Conservation (phyloP, 2,888 invertebrate genomes). For the Eledone cirrhosa region DNA sequence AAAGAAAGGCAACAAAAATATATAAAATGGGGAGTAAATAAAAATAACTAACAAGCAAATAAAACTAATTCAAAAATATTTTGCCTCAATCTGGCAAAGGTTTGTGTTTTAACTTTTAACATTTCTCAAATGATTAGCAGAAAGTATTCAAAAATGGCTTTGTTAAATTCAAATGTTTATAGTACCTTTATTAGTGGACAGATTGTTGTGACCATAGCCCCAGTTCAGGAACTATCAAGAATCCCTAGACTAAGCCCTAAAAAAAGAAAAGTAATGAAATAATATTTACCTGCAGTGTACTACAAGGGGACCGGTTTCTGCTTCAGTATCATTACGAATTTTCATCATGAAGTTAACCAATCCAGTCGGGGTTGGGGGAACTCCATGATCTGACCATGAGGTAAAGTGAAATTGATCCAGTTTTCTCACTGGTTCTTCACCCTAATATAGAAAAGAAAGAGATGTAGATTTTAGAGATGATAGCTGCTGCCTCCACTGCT, state of each 20-base stretch:
- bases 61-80: too few species aligned
- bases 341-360: constrained; percentile 12
- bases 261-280: background rate
- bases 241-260: too few species aligned
- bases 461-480: background rate
- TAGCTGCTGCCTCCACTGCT: background rate
- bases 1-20: background rate
- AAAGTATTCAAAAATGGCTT: too few species aligned
- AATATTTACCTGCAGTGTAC: constrained; percentile 23
- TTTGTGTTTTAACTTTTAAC: too few species aligned
- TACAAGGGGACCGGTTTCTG: constrained; percentile 21
- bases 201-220: too few species aligned
- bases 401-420: constrained; percentile 27
- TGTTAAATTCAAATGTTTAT: too few species aligned
- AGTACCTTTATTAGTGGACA: too few species aligned
- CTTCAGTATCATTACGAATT: background rate
- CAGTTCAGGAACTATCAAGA: too few species aligned
- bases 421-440: constrained; percentile 22
- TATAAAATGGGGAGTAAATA: background rate
- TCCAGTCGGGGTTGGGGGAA: constrained; percentile 21
- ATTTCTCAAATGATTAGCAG: too few species aligned
- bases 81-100: too few species aligned
- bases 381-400: constrained; percentile 28
- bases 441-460: background rate
- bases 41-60: too few species aligned